Percentiles rank a stretch among this genome's conserved stretches.
These are phyloP conservation scores for Maconellicoccus hirsutus DNA, from an alignment of 1,140 invertebrate species.

Conservation along the genomic window DNA sequence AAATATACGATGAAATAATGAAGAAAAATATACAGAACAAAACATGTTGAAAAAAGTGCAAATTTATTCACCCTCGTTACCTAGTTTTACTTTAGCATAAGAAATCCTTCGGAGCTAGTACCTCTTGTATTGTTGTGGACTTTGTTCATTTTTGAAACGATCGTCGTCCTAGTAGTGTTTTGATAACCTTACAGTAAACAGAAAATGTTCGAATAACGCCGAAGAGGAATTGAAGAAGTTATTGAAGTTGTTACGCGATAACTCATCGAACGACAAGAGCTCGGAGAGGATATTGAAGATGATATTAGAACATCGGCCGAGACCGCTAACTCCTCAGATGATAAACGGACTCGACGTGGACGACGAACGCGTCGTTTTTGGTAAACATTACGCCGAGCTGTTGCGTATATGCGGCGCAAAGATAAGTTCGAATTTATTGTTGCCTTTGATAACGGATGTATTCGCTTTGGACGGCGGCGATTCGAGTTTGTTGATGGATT, in stretches of 20 bases:
- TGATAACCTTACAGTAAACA: neutral
- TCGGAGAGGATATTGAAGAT: neutral
- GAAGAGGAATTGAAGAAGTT: neutral
- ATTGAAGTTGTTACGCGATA: neutral
- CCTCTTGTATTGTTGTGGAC: too few relatives aligned
- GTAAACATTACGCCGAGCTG: neutral
- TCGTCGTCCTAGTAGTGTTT: conserved; percentile 7
- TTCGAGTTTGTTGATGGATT: neutral
- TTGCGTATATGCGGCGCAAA: neutral
- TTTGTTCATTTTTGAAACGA: too few relatives aligned
- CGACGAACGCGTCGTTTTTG: neutral
- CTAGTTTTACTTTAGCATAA: too few relatives aligned
- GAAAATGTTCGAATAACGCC: neutral
- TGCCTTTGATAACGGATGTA: neutral
- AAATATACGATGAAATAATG: too few relatives aligned
- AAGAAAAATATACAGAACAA: too few relatives aligned
- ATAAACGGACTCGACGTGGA: neutral
- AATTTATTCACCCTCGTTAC: too few relatives aligned
- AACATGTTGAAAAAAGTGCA: too few relatives aligned
- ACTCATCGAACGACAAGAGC: neutral
- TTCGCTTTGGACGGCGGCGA: conserved; percentile 12
- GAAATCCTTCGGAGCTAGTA: too few relatives aligned
- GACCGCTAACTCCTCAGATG: neutral
- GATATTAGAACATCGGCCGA: neutral
- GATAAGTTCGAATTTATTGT: neutral